Evolutionary conservation across 2,797 vertebrate genomes (phyloP).

Genomic region (Pantherophis alleghaniensis): DNA sequence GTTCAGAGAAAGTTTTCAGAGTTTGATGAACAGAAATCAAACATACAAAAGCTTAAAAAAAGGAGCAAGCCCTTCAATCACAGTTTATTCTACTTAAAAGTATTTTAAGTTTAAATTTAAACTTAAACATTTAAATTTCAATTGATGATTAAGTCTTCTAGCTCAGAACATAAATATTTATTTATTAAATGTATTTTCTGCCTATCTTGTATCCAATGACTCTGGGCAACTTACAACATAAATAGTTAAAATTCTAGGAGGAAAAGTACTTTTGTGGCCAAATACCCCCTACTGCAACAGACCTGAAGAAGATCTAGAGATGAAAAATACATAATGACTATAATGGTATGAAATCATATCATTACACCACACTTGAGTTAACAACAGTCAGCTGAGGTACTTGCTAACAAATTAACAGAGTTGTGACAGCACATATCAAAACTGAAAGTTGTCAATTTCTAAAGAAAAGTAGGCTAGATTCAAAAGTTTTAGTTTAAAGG

Average conservation of each 20-base stretch:
- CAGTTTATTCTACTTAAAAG: background rate
- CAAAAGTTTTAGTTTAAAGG: background rate
- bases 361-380: background rate
- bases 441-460: background rate
- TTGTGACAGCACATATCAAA: background rate
- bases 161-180: background rate
- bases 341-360: fast-evolving
- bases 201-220: background rate
- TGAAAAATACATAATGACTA: background rate
- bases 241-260: background rate
- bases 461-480: background rate
- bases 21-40: conserved; percentile 5
- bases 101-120: background rate
- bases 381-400: background rate
- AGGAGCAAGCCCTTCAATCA: background rate
- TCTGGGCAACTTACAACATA: background rate
- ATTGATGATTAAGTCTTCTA: background rate
- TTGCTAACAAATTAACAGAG: conserved; percentile 6
- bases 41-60: conserved; percentile 1
- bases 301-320: background rate
- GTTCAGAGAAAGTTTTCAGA: conserved; percentile 4
- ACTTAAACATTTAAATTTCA: background rate
- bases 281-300: background rate
- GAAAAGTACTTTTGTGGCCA: background rate
- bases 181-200: background rate